Conservation (phyloP, 2,888 invertebrate species). For the Eupithecia exiguata region DNA sequence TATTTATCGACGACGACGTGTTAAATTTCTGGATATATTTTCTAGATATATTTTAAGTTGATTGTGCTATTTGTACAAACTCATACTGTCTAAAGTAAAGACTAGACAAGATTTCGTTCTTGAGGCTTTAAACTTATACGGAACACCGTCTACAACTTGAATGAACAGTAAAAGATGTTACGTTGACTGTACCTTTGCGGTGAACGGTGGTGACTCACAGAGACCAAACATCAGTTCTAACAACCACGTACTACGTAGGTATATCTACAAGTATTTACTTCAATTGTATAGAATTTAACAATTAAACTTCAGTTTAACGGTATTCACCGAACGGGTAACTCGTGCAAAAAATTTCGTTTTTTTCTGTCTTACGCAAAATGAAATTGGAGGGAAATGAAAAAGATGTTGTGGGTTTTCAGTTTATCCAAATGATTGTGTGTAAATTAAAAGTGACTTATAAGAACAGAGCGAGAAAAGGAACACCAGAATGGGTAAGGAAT, state of each 20-base stretch:
- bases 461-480: constrained; percentile 23
- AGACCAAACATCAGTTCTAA: constrained; percentile 3
- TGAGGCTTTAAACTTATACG: not conserved
- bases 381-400: constrained; percentile 28
- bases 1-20: too few relatives aligned
- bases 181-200: constrained; percentile 5
- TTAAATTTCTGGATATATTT: too few relatives aligned
- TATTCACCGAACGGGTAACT: constrained; percentile 51
- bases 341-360: constrained; percentile 40
- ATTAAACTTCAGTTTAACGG: constrained; percentile 55
- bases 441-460: constrained; percentile 32
- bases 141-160: not conserved
- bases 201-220: constrained; percentile 50
- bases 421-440: constrained; percentile 30
- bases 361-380: constrained; percentile 11
- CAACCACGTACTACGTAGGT: constrained; percentile 45
- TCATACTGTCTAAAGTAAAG: not conserved
- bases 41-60: too few relatives aligned
- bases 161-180: constrained; percentile 4
- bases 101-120: not conserved
- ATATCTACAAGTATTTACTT: constrained; percentile 53
- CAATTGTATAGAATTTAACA: constrained; percentile 54
- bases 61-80: not conserved
- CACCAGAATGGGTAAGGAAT: constrained; percentile 25
- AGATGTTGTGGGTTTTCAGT: constrained; percentile 8